Evolutionary conservation across 2,888 invertebrate species (phyloP), one percentile per base, ranked within the genome.

Genomic region (Tetragonisca angustula): DNA sequence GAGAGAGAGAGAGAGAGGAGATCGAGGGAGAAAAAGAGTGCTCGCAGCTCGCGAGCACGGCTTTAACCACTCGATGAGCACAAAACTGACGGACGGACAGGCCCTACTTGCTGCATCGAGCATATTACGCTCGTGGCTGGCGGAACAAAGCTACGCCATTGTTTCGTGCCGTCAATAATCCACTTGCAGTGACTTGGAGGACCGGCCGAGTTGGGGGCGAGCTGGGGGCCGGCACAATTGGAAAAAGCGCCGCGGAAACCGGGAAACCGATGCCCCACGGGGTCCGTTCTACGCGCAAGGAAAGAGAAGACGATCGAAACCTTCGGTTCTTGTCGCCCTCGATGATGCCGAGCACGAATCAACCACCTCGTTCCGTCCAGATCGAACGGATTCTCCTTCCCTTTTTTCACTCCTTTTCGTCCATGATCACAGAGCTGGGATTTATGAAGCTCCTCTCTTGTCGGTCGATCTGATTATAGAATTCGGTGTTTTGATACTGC

Each of bases 141-240:
- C 85, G 89, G 92, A 93, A 92, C 92, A 93, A 93, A 92, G 91
- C 91, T 88, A 79, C 89, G 91, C 91, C 93, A 93, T 94, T 94
- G 94, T 94, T 94, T 94, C 93, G 92, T 90, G 91, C 93, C 92
- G 91, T 93, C 93, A 91, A 93, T 94, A 93, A 93, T 94, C 94
- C 93, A 94, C 93, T 94, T 93, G 93, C 91, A 89, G 90, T 88
- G 91, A 92, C 91, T 92, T 92, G 88, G 90, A 93, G 93, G 90
- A 91, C 90, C 89, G 59, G 52, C 72, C 70, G 73, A 36, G 36
- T 36, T 36, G 9, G 77, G 71, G 82, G 80, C 75, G 75, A 69
- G 74, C 32, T 64, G 84, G 90, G 90, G 90, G 83, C 87, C 83
- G 89, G 86, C 83, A 89, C 88, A 90, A 91, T 92, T 92, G 91